These are phyloP conservation scores for Brachionus rotundiformis DNA, from an alignment of 1,140 invertebrate genomes.

Conservation along the genomic window DNA sequence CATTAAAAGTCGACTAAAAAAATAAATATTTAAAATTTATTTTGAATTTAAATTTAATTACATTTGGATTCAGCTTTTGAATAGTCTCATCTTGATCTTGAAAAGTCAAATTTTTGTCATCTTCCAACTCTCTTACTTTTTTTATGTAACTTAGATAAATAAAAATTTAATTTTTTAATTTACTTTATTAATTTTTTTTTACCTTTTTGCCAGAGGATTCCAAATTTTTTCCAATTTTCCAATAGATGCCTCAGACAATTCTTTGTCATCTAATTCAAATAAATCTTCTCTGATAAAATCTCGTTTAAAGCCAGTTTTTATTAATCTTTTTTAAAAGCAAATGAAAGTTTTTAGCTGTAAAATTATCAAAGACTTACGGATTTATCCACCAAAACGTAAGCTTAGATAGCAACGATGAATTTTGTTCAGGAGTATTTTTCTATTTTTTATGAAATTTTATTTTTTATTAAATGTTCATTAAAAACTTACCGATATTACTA, in stretches of 20 bases:
- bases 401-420: slow-evolving; percentile 25
- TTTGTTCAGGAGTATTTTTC: slow-evolving; percentile 8
- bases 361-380: not conserved
- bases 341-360: not conserved
- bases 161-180: not conserved
- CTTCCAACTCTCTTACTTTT: not conserved
- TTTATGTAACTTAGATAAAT: not conserved
- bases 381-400: slow-evolving; percentile 51
- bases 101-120: not conserved
- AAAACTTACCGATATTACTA: not conserved
- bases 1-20: not conserved
- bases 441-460: not conserved
- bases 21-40: not conserved
- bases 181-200: not conserved
- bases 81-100: not conserved
- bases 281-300: slow-evolving; percentile 34
- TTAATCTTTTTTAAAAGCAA: slow-evolving; percentile 20
- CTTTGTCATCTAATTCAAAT: slow-evolving; percentile 36
- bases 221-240: slow-evolving; percentile 39
- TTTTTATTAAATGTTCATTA: not conserved
- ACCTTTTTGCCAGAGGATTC: slow-evolving; percentile 27
- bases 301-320: slow-evolving; percentile 49
- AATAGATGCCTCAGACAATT: not conserved
- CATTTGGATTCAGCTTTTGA: slow-evolving; percentile 11
- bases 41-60: not conserved